Conservation (phyloP, 2,888 invertebrate genomes). For the Leucania comma region DNA sequence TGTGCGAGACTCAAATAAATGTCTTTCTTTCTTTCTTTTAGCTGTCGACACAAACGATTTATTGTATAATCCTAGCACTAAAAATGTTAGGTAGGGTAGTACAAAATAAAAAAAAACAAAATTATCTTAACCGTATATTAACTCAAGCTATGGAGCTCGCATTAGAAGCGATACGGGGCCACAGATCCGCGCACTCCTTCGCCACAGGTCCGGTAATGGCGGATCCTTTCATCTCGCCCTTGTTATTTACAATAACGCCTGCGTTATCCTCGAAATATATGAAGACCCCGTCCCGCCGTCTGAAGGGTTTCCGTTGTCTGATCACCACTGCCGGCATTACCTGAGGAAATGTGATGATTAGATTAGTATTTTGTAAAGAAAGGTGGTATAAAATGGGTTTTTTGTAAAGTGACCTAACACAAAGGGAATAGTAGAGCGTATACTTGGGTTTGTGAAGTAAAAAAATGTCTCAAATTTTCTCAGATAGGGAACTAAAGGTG, state of each 20-base stretch:
- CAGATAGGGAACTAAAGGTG: no score
- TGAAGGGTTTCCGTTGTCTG: constrained; percentile 99
- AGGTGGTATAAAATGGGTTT: no score
- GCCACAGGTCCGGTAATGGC: constrained; percentile 99
- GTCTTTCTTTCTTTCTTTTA: no score
- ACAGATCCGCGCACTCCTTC: constrained; percentile 99
- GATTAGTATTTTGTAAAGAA: background rate
- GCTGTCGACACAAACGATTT: no score
- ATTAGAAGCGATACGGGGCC: constrained; percentile 99
- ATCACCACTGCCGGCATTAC: constrained; percentile 99
- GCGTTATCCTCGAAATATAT: constrained; percentile 99
- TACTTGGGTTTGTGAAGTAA: background rate
- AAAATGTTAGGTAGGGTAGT: no score
- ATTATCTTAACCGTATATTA: constrained; percentile 72
- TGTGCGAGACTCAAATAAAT: no score
- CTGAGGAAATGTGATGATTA: constrained; percentile 77
- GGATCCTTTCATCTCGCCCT: constrained; percentile 99
- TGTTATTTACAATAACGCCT: constrained; percentile 99
- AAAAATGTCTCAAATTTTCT: no score
- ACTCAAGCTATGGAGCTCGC: constrained; percentile 98
- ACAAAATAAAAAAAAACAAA: constrained; percentile 36
- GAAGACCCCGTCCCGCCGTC: constrained; percentile 99
- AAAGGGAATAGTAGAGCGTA: background rate
- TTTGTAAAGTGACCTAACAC: no score
- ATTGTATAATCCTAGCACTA: no score